Percentiles rank a stretch among this genome's conserved stretches.
These are phyloP conservation scores for Paradoxurus hermaphroditus DNA, from an alignment of 2,113 vertebrate genomes.

Conservation along the genomic window DNA sequence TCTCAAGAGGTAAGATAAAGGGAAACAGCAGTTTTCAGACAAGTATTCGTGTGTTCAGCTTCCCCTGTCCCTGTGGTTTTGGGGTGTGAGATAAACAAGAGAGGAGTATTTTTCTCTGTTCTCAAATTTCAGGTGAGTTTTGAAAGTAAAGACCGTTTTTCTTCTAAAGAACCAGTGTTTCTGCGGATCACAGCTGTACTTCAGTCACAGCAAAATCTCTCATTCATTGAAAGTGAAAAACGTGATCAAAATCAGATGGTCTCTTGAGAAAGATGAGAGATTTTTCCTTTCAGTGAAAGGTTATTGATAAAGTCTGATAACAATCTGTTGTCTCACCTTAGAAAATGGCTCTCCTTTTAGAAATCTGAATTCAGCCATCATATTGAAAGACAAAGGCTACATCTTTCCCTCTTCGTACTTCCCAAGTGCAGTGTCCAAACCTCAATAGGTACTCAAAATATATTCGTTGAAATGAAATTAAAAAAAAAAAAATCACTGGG, in stretches of 20 bases:
- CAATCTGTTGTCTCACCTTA: background rate
- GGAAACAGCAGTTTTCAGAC: background rate
- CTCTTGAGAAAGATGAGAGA: background rate
- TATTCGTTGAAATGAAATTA: background rate
- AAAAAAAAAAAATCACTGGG: background rate
- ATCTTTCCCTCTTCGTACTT: background rate
- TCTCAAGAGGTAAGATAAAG: background rate
- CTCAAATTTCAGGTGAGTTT: background rate
- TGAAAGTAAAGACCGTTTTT: background rate
- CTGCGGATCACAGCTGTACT: background rate
- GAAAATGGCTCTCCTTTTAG: background rate
- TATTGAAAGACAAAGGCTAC: background rate
- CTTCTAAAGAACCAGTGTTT: background rate
- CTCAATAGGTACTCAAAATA: background rate
- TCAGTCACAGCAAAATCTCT: background rate
- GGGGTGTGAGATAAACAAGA: background rate
- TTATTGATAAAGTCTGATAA: background rate
- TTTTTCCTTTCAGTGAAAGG: background rate
- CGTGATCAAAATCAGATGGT: background rate
- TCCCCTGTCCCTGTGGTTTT: background rate
- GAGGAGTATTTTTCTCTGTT: background rate
- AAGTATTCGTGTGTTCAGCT: background rate
- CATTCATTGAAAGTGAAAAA: background rate
- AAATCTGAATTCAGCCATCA: background rate
- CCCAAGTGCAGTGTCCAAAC: background rate